Evolutionary conservation across 2,797 vertebrate genomes (phyloP).

Genomic region (Pseudomugil gertrudae): DNA sequence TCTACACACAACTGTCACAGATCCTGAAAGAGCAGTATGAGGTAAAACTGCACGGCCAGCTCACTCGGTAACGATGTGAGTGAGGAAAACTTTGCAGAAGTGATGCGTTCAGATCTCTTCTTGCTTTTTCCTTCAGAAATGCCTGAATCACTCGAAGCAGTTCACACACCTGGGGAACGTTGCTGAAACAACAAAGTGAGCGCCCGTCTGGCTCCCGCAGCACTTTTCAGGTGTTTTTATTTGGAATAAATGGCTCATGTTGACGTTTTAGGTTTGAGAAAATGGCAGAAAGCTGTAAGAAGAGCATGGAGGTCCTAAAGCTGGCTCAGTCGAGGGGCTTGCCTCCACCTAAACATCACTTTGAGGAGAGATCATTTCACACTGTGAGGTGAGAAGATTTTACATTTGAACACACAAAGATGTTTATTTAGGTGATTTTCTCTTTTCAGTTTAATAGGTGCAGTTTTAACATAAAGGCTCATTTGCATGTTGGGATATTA

Average conservation of each 20-base stretch:
- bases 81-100: too few relatives aligned
- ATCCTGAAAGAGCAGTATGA: slow-evolving; percentile 91
- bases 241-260: background rate
- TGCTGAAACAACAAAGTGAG: slow-evolving; percentile 89
- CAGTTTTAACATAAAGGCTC: background rate
- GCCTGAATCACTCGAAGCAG: slow-evolving; percentile 92
- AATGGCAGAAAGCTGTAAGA: slow-evolving; percentile 90
- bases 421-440: background rate
- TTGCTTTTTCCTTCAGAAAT: slow-evolving; percentile 82
- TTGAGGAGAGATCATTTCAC: slow-evolving; percentile 91
- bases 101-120: slow-evolving; percentile 1
- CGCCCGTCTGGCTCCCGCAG: background rate
- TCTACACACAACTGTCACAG: slow-evolving; percentile 88
- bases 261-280: slow-evolving; percentile 91
- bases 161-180: slow-evolving; percentile 95
- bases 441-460: background rate
- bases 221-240: background rate
- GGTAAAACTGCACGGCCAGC: slow-evolving; percentile 67
- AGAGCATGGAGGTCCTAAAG: slow-evolving; percentile 90
- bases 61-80: too few relatives aligned
- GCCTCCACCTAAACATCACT: slow-evolving; percentile 93
- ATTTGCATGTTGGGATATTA: background rate
- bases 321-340: slow-evolving; percentile 88
- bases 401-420: background rate
- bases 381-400: slow-evolving; percentile 83